Evolutionary conservation across 1,140 invertebrate species (phyloP).

Genomic region (Temnothorax curvispinosus): DNA sequence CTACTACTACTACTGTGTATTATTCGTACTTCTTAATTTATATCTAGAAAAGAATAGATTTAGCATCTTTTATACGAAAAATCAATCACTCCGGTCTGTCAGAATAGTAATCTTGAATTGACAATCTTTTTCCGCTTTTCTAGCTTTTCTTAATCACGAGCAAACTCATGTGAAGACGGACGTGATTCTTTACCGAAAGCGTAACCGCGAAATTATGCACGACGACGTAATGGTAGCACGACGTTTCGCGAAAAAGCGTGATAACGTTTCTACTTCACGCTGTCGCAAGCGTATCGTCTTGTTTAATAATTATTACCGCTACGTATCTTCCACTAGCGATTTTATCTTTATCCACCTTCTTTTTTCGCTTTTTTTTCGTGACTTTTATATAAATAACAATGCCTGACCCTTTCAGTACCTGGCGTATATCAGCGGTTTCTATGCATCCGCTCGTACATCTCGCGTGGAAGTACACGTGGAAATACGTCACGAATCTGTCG

Average conservation of each 20-base stretch:
- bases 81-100: background rate
- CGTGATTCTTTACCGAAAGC: constrained; percentile 23
- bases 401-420: background rate
- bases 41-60: background rate
- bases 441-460: background rate
- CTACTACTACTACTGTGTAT: too few relatives aligned
- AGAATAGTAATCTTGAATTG: background rate
- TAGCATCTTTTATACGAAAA: background rate
- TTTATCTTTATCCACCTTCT: background rate
- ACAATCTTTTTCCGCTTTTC: background rate
- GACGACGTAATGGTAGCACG: background rate
- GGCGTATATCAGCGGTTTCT: background rate
- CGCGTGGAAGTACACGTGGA: background rate
- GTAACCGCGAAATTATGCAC: constrained; percentile 60
- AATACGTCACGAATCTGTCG: background rate
- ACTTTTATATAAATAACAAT: background rate
- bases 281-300: constrained; percentile 32
- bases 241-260: constrained; percentile 16
- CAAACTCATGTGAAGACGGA: background rate
- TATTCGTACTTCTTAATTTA: background rate
- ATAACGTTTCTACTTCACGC: constrained; percentile 33
- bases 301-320: constrained; percentile 61
- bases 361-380: background rate
- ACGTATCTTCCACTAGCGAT: background rate
- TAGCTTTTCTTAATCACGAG: background rate